phyloP scores from a whole-genome alignment of 2,113 vertebrate genomes.

The Charadrius vociferus region DNA sequence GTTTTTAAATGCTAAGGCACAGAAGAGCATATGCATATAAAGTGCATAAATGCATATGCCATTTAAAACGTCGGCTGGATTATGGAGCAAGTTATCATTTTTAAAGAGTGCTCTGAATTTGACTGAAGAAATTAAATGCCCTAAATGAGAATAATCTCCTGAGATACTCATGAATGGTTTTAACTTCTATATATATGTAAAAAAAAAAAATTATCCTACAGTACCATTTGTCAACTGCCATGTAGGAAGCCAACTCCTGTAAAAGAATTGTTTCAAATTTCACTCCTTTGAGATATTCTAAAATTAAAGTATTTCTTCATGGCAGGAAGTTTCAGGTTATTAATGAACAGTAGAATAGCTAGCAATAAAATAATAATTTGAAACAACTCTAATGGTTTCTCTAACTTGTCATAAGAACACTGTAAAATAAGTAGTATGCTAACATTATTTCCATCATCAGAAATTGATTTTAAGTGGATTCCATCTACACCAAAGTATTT shows the following conservation, averaged over 20 bases:
- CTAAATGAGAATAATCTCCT: neutral
- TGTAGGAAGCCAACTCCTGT: neutral
- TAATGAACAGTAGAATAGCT: conserved; percentile 47
- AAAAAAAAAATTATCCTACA: neutral
- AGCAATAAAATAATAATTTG: conserved; percentile 51
- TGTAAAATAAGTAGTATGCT: neutral
- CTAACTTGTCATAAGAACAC: neutral
- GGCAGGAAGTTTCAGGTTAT: conserved; percentile 22
- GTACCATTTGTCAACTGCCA: conserved; percentile 36
- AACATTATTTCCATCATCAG: neutral
- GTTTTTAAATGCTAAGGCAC: neutral
- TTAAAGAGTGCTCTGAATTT: neutral
- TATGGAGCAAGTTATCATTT: neutral
- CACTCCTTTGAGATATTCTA: conserved; percentile 36
- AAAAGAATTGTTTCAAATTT: conserved; percentile 23
- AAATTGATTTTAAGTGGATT: conserved; percentile 6
- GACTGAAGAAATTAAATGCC: conserved; percentile 1
- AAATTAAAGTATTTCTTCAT: conserved; percentile 37
- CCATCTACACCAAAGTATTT: neutral
- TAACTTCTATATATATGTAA: neutral
- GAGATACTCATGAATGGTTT: neutral
- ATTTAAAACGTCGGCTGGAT: neutral
- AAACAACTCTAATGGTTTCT: conserved; percentile 19
- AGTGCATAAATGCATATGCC: neutral
- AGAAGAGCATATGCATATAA: neutral